These are phyloP conservation scores for Achatina immaculata DNA, from an alignment of 1,140 invertebrate species.

Conservation along the genomic window DNA sequence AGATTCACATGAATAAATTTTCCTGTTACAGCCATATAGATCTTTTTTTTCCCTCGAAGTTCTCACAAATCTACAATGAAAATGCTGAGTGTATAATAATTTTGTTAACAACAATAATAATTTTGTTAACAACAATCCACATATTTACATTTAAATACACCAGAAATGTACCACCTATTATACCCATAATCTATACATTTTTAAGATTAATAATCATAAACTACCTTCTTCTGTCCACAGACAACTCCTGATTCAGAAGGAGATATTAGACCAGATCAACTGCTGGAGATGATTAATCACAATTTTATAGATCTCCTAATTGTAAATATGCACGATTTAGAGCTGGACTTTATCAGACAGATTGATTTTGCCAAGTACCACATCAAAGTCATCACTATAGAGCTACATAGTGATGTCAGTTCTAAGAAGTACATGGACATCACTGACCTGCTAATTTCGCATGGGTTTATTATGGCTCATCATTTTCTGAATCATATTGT, in stretches of 20 bases:
- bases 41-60: too few relatives aligned
- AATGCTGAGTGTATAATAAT: too few relatives aligned
- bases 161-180: too few relatives aligned
- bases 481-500: not conserved
- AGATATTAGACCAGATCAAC: not conserved
- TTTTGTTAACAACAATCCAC: too few relatives aligned
- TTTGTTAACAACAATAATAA: too few relatives aligned
- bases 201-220: too few relatives aligned
- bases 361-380: not conserved
- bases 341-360: not conserved
- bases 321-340: not conserved
- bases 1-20: too few relatives aligned
- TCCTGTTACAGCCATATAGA: too few relatives aligned
- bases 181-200: too few relatives aligned
- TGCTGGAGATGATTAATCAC: constrained; percentile 2
- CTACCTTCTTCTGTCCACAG: not conserved
- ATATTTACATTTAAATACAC: too few relatives aligned
- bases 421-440: not conserved
- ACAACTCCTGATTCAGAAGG: not conserved
- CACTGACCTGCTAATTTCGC: not conserved
- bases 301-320: not conserved
- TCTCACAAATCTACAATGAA: too few relatives aligned
- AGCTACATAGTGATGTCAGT: not conserved
- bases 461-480: not conserved
- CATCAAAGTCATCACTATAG: constrained; percentile 2